Evolutionary conservation across 2,888 invertebrate genomes (phyloP).

Genomic region (Campoplex capitator): DNA sequence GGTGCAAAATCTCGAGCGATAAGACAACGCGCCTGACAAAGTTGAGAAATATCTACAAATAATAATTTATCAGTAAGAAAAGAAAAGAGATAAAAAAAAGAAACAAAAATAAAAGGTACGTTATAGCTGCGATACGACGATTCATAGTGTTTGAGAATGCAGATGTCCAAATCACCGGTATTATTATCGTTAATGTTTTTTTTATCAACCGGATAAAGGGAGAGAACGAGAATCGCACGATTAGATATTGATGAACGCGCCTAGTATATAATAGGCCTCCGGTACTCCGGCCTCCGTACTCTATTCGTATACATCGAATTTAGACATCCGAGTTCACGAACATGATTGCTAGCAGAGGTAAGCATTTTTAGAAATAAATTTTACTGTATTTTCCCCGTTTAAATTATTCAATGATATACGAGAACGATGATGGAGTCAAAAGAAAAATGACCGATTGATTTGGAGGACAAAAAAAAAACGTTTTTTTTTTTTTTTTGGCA

Average conservation of each 20-base stretch:
- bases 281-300: too few relatives aligned
- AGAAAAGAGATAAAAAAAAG: too few relatives aligned
- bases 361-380: not conserved
- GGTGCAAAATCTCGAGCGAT: constrained; percentile 34
- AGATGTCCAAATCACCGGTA: constrained; percentile 29
- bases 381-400: not conserved
- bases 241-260: constrained; percentile 54
- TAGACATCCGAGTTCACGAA: not conserved
- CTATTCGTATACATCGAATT: not conserved
- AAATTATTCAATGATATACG: not conserved
- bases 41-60: not conserved
- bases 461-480: not conserved
- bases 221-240: constrained; percentile 27
- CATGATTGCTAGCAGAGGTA: constrained; percentile 65
- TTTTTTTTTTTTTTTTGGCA: constrained; percentile 32
- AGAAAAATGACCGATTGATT: not conserved
- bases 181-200: not conserved
- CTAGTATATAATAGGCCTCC: constrained; percentile 48
- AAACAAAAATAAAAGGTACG: not conserved
- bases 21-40: constrained; percentile 4
- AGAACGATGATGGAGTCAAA: not conserved
- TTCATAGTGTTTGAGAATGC: constrained; percentile 19
- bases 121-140: not conserved
- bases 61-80: constrained; percentile 11
- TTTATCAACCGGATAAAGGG: constrained; percentile 40